Evolutionary conservation across 2,113 vertebrate genomes (phyloP).

Genomic region (Pristiophorus japonicus): DNA sequence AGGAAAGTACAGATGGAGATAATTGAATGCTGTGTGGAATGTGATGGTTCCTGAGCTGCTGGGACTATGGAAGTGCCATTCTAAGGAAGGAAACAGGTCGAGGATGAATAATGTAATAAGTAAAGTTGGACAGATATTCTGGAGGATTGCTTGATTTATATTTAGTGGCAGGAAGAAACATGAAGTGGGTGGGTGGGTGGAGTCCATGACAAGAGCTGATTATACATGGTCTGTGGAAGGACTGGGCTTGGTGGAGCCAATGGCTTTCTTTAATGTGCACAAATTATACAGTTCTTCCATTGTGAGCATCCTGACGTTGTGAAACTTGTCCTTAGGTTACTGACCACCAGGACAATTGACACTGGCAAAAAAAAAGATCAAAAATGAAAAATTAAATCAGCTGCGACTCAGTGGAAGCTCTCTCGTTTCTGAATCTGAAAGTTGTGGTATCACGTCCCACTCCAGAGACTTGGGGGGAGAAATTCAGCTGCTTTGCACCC

Average conservation of each 20-base stretch:
- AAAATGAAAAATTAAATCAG: neutral
- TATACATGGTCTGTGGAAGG: neutral
- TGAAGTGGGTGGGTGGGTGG: neutral
- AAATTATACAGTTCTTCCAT: neutral
- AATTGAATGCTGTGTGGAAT: slow-evolving; percentile 20
- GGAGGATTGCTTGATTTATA: neutral
- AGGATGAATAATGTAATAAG: slow-evolving; percentile 1
- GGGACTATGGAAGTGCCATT: neutral
- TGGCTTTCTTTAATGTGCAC: neutral
- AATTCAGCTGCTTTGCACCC: too few species aligned
- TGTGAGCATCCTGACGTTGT: neutral
- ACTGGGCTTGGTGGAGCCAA: neutral
- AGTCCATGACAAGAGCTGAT: neutral
- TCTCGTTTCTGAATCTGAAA: neutral
- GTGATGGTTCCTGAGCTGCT: neutral
- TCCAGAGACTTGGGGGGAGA: neutral
- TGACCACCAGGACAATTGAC: neutral
- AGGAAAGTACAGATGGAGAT: slow-evolving; percentile 19
- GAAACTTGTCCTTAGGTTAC: neutral
- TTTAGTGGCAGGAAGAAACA: neutral
- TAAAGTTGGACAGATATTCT: neutral
- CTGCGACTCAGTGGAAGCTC: too few species aligned
- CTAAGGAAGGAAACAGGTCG: slow-evolving; percentile 13
- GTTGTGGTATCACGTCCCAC: neutral
- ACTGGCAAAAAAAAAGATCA: too few species aligned